phyloP scores from a whole-genome alignment of 2,113 vertebrate species.

The Leptobrachium leishanense region DNA sequence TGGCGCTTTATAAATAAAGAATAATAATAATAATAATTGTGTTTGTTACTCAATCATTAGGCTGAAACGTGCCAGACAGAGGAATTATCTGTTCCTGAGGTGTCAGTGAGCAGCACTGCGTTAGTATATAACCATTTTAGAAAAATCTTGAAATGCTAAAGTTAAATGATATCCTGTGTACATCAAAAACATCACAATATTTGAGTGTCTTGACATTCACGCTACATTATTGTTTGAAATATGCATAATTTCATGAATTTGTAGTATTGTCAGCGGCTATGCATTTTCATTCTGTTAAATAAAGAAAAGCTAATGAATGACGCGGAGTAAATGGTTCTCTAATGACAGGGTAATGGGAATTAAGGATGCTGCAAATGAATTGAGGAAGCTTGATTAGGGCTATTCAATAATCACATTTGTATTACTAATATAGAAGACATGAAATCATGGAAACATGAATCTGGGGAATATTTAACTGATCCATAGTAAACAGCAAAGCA shows the following conservation, averaged over 20 bases:
- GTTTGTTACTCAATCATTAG: too few species aligned
- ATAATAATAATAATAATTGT: too few species aligned
- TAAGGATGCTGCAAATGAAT: not conserved
- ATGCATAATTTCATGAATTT: not conserved
- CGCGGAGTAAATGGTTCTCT: not conserved
- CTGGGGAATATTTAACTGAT: not conserved
- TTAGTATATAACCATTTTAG: not conserved
- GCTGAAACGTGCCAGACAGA: too few species aligned
- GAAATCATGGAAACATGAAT: not conserved
- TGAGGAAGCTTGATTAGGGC: not conserved
- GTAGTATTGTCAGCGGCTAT: not conserved
- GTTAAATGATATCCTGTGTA: not conserved
- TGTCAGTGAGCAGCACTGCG: too few species aligned
- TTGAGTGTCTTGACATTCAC: too few species aligned
- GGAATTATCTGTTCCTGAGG: too few species aligned
- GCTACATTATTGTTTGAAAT: not conserved
- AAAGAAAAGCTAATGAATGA: not conserved
- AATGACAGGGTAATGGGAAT: conserved; percentile 1
- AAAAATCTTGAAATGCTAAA: not conserved
- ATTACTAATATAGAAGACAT: not conserved
- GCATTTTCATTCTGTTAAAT: not conserved
- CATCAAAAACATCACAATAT: too few species aligned
- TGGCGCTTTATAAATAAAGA: too few species aligned
- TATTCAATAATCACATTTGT: not conserved
- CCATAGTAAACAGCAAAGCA: not conserved